Base-by-base conservation (phyloP, 1,140 invertebrate genomes). In the Druon quercuslanigerum region DNA sequence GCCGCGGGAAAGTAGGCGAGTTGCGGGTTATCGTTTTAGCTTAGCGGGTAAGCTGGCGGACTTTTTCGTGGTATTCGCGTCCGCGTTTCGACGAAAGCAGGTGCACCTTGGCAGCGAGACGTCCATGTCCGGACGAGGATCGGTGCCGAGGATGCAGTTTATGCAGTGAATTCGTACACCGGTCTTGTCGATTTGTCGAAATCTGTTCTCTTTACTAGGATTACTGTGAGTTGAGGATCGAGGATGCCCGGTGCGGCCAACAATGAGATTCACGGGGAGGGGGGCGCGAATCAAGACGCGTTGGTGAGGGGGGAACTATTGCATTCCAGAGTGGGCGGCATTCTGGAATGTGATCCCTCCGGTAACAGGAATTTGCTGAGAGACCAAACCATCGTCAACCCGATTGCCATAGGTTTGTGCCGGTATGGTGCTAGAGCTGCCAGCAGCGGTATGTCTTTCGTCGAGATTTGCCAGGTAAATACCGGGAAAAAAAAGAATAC, bases 271-370 rank as follows among this genome's bases (percentile, higher is more conserved):
- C 70, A 52, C 20, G 74, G 52, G 71, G 84, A 84, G 77, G 87
- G 82, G 85, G 87, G 83, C 87, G 79, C 75, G 66, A 82, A 84
- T 56, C 86, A 86, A 83, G 81, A 80, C 81, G 82, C 85, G 79
- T 86, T 83, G 78, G 86, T 81, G 75, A 83, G 82, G 82, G 84
- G 86, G 86, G 87, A 89, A 85, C 87, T 46, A 46, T 46, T 82
- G 78, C 89, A 91, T 90, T 89, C 87, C 89, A 90, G 90, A 91
- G 89, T 91, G 89, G 90, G 90, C 89, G 90, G 90, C 86, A 90
- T 89, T 88, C 84, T 85, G 89, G 89, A 91, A 90, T 90, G 87
- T 82, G 87, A 89, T 88, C 88, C 88, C 79, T 83, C 82, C 80
- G 83, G 84, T 80, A 85, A 86, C 76, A 85, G 83, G 81, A 87